Base-by-base conservation (phyloP, 2,113 vertebrate genomes). In the Mixornis gularis region DNA sequence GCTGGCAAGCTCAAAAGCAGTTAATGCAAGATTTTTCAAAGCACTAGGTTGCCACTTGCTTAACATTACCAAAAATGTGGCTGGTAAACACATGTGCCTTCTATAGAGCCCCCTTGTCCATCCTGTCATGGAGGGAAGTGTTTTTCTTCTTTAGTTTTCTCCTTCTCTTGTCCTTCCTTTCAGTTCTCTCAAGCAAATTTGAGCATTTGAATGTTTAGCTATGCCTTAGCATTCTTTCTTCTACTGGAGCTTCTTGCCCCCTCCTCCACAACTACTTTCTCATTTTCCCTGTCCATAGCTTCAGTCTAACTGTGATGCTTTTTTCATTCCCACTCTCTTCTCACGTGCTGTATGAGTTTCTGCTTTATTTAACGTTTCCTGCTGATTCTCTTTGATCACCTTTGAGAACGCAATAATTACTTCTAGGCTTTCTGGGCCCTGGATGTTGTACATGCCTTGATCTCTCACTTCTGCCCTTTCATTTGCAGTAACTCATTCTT, bases 381-480 rank as follows among this genome's bases (percentile, higher is more conserved):
- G 51, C 63, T 83, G 71, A 22, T 94, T 82, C 53, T 85, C 60
- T 95, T 93, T 94, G 91, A 91, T 92, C 78, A 89, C 55, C 68
- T 89, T 92, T 88, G 83, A 89, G 78, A 92, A 73, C 0, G 0
- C 70, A 79, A 38, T 94, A 92, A 94, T 96, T 95, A 81, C 80
- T 90, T 90, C 38, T 89, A 85, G 52, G 27, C 84, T 91, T 94
- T 93, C 84, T 80, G 74, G 71, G 46, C 70, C 59, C 70, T 89
- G 84, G 40, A 70, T 95, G 86, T 77, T 73, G 71, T 62, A 91
- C 78, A 48, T 72, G 66, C 59, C 91, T 90, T 89, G 91, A 85
- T 94, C 80, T 95, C 84, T 92, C 91, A 89, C 92, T 96, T 95
- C 74, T 89, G 84, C 84, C 74, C 81, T 91, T 93, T 89, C 92